Evolutionary conservation across 2,113 vertebrate species (phyloP), one percentile per base, ranked within the genome.

Genomic region (Pseudorectes ferrugineus): DNA sequence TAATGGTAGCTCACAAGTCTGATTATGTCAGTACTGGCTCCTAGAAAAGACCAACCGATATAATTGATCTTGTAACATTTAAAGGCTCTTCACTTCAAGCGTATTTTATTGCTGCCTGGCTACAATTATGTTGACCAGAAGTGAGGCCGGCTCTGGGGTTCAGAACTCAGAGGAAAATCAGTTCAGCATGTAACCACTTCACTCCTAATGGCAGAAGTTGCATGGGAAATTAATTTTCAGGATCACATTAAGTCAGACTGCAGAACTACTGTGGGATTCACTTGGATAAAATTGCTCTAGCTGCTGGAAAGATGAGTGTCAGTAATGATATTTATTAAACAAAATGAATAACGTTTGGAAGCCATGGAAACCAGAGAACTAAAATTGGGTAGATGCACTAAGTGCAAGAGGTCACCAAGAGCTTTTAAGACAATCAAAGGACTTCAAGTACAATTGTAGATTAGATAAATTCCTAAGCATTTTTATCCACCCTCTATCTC

Each of bases 181-280:
- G 68, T 96, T 97, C 90, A 95, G 77, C 83, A 88, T 97, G 75
- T 96, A 97, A 95, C 94, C 73, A 94, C 92, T 97, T 97, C 67
- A 95, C 51, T 92, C 83, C 26, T 96, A 97, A 97, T 97, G 94
- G 83, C 80, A 97, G 89, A 97, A 93, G 91, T 94, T 97, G 95
- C 89, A 97, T 94, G 88, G 92, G 94, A 98, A 98, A 98, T 97
- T 98, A 97, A 98, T 98, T 98, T 97, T 97, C 95, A 97, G 76
- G 81, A 97, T 97, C 91, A 96, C 77, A 97, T 97, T 97, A 97
- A 97, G 87, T 97, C 79, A 96, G 89, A 70, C 94, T 97, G 85
- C 90, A 96, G 75, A 96, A 97, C 93, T 96, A 96, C 97, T 96
- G 93, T 93, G 94, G 83, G 75, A 78, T 97, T 95, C 93, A 90